Evolutionary conservation across 1,140 invertebrate genomes (phyloP).

Genomic region (Oppia nitens): DNA sequence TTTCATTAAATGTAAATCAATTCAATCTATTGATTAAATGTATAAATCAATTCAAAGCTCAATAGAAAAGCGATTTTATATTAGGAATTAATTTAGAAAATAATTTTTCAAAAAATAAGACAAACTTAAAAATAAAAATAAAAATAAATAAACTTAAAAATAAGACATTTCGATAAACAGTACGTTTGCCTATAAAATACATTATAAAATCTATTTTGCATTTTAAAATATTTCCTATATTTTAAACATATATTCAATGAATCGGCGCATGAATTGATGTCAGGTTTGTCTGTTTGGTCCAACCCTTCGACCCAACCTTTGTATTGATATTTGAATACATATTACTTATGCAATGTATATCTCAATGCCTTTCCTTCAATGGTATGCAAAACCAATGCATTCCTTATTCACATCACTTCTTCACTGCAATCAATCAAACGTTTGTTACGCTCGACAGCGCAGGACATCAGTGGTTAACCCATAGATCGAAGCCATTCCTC

Average conservation of each 20-base stretch:
- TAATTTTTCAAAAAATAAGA: too few species aligned
- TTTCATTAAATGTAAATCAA: too few species aligned
- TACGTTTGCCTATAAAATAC: not conserved
- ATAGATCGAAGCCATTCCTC: not conserved
- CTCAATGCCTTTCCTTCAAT: too few species aligned
- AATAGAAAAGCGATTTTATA: not conserved
- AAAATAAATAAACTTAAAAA: too few species aligned
- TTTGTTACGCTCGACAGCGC: not conserved
- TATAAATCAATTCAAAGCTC: not conserved
- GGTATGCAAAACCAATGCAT: not conserved
- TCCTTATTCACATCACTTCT: not conserved
- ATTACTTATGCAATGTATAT: not conserved
- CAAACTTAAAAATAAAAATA: too few species aligned
- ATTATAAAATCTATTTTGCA: not conserved
- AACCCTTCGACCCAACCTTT: not conserved
- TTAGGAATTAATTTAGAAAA: not conserved
- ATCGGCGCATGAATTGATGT: not conserved
- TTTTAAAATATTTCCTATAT: not conserved
- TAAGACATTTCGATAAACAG: too few species aligned
- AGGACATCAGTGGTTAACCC: not conserved
- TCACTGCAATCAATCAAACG: not conserved
- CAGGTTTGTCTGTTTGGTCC: not conserved
- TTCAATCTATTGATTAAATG: too few species aligned
- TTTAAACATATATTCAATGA: not conserved
- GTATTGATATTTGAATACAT: not conserved